phyloP scores from a whole-genome alignment of 2,888 invertebrate species.

The Chalcosyrphus nemorum region DNA sequence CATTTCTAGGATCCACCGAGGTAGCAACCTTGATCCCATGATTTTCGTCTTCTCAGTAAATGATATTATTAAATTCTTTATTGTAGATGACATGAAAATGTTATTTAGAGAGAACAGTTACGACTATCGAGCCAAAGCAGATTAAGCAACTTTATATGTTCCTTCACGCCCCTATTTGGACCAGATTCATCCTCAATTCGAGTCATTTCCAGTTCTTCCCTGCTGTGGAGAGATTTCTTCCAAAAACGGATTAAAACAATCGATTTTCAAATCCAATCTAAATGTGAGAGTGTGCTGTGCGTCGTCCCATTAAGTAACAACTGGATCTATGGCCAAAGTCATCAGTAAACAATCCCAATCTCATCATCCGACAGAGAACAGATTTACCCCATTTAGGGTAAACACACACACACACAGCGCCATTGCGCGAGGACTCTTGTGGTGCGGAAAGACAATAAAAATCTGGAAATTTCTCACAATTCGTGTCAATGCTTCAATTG shows the following conservation, averaged over 20 bases:
- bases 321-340: slow-evolving; percentile 26
- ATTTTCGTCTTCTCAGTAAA: too few relatives aligned
- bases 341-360: slow-evolving; percentile 39
- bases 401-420: too few relatives aligned
- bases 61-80: too few relatives aligned
- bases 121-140: too few relatives aligned
- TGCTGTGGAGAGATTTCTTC: neutral
- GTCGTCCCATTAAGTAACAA: neutral
- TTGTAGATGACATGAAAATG: too few relatives aligned
- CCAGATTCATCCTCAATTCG: neutral
- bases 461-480: slow-evolving; percentile 45
- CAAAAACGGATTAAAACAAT: slow-evolving; percentile 18
- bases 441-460: slow-evolving; percentile 27
- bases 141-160: neutral
- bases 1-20: too few relatives aligned
- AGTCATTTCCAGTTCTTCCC: neutral
- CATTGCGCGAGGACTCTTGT: slow-evolving; percentile 1
- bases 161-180: neutral
- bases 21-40: too few relatives aligned
- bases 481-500: slow-evolving; percentile 58
- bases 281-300: neutral
- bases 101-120: too few relatives aligned
- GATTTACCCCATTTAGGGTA: slow-evolving; percentile 33
- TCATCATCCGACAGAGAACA: slow-evolving; percentile 37
- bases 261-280: slow-evolving; percentile 13